Percentiles rank a stretch among this genome's conserved stretches.
Conservation (phyloP, 2,113 vertebrate genomes). For the Lathamus discolor region DNA sequence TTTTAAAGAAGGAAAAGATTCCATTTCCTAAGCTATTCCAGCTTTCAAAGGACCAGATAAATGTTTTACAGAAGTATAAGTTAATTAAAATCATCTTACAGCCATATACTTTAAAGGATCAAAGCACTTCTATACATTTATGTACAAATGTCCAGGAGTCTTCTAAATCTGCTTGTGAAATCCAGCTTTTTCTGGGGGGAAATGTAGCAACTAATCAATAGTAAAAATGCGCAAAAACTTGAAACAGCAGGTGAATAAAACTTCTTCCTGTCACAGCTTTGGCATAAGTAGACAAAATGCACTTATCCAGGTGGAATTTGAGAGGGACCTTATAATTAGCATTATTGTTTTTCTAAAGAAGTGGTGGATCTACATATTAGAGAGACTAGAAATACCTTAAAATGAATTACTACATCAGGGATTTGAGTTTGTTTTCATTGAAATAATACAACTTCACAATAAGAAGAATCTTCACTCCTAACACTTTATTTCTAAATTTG, state of each 20-base stretch:
- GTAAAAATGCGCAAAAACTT: neutral
- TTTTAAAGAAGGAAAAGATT: neutral
- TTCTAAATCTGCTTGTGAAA: neutral
- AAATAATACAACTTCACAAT: neutral
- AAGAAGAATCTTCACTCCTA: neutral
- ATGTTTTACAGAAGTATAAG: neutral
- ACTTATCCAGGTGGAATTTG: neutral
- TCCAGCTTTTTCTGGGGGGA: neutral
- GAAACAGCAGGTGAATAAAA: neutral
- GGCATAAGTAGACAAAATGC: neutral
- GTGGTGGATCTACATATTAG: neutral
- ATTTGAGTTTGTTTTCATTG: neutral
- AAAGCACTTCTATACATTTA: neutral
- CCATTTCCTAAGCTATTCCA: neutral
- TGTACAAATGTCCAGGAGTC: neutral
- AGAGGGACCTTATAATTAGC: neutral
- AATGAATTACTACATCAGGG: neutral
- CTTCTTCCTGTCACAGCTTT: neutral
- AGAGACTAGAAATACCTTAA: neutral
- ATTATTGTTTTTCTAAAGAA: neutral
- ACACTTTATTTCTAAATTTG: neutral
- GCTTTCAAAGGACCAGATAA: neutral
- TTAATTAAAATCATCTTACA: neutral
- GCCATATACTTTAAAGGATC: neutral
- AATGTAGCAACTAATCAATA: neutral